A percentile compares a stretch with the other conserved stretches of the same genome.
These are phyloP conservation scores for Brachypteracias leptosomus DNA, from an alignment of 2,113 vertebrate species.

Conservation along the genomic window DNA sequence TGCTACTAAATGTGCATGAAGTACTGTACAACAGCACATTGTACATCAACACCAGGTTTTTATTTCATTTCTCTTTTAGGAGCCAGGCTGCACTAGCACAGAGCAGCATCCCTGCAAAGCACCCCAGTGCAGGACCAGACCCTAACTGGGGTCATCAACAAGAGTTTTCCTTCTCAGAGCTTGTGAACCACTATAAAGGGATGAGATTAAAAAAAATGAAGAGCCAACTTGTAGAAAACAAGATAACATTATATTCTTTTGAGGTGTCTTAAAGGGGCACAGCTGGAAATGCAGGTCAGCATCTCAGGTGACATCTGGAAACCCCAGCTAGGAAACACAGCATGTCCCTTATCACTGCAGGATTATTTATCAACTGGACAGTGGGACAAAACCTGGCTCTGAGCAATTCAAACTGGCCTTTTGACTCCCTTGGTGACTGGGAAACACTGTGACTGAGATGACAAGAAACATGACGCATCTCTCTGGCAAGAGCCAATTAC, in stretches of 20 bases:
- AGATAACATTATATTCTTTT: background rate
- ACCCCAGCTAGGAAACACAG: background rate
- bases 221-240: background rate
- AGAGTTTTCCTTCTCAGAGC: background rate
- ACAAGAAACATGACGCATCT: background rate
- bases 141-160: background rate
- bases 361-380: background rate
- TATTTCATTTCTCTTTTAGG: background rate
- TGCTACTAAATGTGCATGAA: background rate
- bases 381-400: fast-evolving
- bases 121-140: background rate
- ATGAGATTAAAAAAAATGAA: background rate
- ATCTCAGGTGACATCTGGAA: background rate
- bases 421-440: background rate
- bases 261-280: background rate
- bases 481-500: background rate
- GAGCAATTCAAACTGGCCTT: background rate
- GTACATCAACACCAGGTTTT: background rate
- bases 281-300: background rate
- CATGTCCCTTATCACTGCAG: fast-evolving
- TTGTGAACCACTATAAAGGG: background rate
- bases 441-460: background rate
- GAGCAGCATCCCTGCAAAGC: background rate
- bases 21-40: background rate
- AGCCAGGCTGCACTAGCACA: background rate